phyloP scores from a whole-genome alignment of 2,888 invertebrate genomes.

The Ashinkailepas kermadecensis region DNA sequence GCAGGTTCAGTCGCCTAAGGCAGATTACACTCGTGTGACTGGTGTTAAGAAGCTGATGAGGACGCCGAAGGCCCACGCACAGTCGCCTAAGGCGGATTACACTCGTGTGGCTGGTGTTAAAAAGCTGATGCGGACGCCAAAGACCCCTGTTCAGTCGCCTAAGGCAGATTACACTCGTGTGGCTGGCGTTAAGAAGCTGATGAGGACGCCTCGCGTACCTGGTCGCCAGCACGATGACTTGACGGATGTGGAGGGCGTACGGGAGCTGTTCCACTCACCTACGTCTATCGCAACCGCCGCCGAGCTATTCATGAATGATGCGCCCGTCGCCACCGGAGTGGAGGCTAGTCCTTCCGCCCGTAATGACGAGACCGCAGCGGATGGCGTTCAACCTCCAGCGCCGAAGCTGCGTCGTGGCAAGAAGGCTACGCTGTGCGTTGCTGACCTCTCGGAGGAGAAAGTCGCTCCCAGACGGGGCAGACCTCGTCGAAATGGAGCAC shows the following conservation, averaged over 20 bases:
- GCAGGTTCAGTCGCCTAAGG: too few species aligned
- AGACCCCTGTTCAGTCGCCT: background rate
- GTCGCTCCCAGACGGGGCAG: background rate
- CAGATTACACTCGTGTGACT: too few species aligned
- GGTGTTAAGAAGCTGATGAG: background rate
- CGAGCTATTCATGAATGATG: too few species aligned
- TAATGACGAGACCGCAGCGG: too few species aligned
- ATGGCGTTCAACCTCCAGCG: background rate
- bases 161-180: background rate
- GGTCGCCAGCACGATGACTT: background rate
- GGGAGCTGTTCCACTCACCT: background rate
- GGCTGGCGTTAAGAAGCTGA: background rate
- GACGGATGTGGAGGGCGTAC: background rate
- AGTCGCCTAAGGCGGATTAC: too few species aligned
- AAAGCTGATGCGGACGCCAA: too few species aligned
- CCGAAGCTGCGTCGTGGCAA: background rate
- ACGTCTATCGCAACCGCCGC: too few species aligned
- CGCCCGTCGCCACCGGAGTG: too few species aligned
- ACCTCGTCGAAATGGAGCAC: too few species aligned
- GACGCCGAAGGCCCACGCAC: background rate
- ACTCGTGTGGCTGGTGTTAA: too few species aligned
- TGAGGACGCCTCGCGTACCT: conserved; percentile 15
- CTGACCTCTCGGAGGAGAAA: background rate
- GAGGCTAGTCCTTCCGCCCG: too few species aligned
- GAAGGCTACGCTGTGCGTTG: background rate